Evolutionary conservation across 37 sponge, comb jelly and placozoan genomes (phyloP).

Genomic region (Bolinopsis microptera): DNA sequence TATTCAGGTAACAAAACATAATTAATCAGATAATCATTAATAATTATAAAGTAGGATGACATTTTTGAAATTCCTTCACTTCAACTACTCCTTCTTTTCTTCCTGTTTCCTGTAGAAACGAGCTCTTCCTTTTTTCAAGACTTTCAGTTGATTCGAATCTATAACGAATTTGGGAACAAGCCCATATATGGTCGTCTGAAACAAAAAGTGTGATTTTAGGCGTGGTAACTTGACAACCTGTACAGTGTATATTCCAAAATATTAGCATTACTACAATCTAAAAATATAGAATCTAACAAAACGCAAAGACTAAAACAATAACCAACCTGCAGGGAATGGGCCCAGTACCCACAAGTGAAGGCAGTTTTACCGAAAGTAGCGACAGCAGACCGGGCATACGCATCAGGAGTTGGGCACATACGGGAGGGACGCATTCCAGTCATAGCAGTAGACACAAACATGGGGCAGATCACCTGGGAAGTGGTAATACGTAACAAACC

Average conservation of each 20-base stretch:
- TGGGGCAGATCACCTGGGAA: slow-evolving; percentile 20
- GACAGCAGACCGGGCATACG: slow-evolving; percentile 20
- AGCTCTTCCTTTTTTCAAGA: neutral
- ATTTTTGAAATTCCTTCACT: too few species aligned
- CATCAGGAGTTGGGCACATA: neutral
- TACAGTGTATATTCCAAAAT: neutral
- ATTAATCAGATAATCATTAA: too few species aligned
- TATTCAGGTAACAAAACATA: too few species aligned
- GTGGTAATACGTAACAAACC: too few species aligned
- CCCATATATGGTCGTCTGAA: slow-evolving; percentile 15
- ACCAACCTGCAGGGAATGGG: neutral
- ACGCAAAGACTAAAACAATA: neutral
- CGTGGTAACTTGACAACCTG: neutral
- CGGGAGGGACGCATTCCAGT: neutral
- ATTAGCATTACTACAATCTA: neutral
- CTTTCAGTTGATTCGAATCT: slow-evolving; percentile 2
- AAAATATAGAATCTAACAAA: neutral
- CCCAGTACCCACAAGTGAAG: slow-evolving; percentile 30
- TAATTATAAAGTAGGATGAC: too few species aligned
- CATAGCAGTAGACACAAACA: slow-evolving; percentile 26
- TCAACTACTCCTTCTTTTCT: slow-evolving; percentile 17
- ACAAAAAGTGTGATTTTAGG: neutral
- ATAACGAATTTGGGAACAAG: neutral
- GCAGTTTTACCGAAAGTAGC: neutral
- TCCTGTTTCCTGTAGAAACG: neutral